Percentiles rank a stretch among this genome's conserved stretches.
Conservation (phyloP, 2,113 vertebrate genomes). For the Hiodon alosoides region DNA sequence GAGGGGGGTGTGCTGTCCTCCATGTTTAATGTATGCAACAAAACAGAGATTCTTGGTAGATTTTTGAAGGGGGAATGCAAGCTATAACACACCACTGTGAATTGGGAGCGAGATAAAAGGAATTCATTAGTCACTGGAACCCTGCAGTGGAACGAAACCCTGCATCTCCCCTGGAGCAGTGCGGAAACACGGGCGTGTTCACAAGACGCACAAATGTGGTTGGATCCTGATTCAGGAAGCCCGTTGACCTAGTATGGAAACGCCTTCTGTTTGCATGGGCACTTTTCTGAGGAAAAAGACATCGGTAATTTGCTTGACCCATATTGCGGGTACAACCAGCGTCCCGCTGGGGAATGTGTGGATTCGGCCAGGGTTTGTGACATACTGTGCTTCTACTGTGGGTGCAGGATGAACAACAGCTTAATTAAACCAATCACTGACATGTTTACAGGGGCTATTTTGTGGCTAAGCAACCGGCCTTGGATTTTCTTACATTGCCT, state of each 20-base stretch:
- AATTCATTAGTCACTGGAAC: conserved; percentile 25
- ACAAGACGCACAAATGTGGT: conserved; percentile 37
- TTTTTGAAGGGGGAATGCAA: too few relatives aligned
- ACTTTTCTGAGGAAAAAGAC: not conserved
- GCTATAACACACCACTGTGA: too few relatives aligned
- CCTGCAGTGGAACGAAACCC: conserved; percentile 51
- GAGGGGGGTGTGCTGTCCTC: too few relatives aligned
- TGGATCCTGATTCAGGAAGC: conserved; percentile 30
- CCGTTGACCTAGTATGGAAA: conserved; percentile 28
- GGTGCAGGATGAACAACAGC: too few relatives aligned
- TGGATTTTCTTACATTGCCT: not conserved
- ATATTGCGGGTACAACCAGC: not conserved
- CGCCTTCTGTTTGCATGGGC: conserved; percentile 14
- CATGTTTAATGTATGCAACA: too few relatives aligned
- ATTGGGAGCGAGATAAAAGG: not conserved
- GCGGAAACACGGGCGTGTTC: conserved; percentile 10
- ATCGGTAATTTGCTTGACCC: not conserved
- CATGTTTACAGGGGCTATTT: conserved; percentile 12
- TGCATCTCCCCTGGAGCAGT: conserved; percentile 28
- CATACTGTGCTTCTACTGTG: not conserved
- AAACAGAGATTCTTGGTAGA: too few relatives aligned
- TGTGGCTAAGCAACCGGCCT: conserved; percentile 20
- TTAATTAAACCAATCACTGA: too few relatives aligned
- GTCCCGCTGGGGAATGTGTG: not conserved
- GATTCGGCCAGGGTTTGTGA: not conserved